Base-by-base conservation (phyloP, 2,797 vertebrate genomes). In the Monodelphis domestica region DNA sequence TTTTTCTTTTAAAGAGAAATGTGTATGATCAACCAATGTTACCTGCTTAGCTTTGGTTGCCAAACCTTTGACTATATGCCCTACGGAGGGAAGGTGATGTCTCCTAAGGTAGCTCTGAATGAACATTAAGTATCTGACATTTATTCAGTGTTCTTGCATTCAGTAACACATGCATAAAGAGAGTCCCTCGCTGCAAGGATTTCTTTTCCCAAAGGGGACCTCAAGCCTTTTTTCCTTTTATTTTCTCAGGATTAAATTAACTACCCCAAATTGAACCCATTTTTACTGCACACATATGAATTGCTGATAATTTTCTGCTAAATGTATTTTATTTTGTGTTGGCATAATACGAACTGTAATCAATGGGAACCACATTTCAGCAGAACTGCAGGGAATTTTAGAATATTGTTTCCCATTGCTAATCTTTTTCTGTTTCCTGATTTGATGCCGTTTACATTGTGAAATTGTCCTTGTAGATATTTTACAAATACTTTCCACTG, bases 291-390 rank as follows among this genome's bases (percentile, higher is more conserved):
- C 24, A 91, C 0, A 88, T 54, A 91, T n/a, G 30, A 56, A 88
- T 94, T 88, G 54, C 28, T n/a, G 94, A 93, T 54, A 30, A 92
- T 89, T 95, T 96, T 89, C 53, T 90, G 7, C 52, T 94, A 91
- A 96, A 87, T 90, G 26, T 94, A 90, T 91, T 95, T 95, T 24
- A 90, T 89, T 95, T 28, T 95, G 95, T 93, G 93, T 94, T 96
- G 89, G 84, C 26, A 89, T 91, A 87, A 90, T 53, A 78, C 54
- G 91, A 95, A 24, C 38, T 89, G 50, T 90, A 70, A 92, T 92
- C 59, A 89, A 53, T 51, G 50, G 57, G 24, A 93, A 15, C 53
- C 38, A 90, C 70, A 89, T 88, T 33, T 92, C 87, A 91, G 53
- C 12, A 91, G n/a, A 93, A 53, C 52, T 90, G 45, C 53, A 29